Evolutionary conservation across 2,797 vertebrate genomes (phyloP), one percentile per base, ranked within the genome.

Genomic region (Sebastiscus albofasciatus): DNA sequence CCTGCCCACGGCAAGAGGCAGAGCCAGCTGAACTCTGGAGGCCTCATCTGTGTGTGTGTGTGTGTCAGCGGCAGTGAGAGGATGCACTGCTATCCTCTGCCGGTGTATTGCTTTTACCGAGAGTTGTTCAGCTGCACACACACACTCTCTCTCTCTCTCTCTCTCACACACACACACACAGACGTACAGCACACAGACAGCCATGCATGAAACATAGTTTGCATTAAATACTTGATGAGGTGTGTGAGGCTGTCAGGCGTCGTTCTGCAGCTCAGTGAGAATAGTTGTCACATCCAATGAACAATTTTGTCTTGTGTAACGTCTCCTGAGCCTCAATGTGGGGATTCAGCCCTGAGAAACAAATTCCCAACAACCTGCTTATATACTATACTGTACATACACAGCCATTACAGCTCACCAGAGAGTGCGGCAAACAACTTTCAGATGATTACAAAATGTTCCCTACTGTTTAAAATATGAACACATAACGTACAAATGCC

Each of bases 141-240:
- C 39, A 46, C 39, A 36, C 26, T 1, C 22, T 3, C 18, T n/a
- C 26, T 8, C 59, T 14, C 54, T 14, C 39, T 34, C 60, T 16
- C 55, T 18, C 70, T 39, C 68, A 80, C 79, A 75, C 70, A 84
- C 55, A 68, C 67, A 67, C 69, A 64, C 33, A 68, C 16, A 56
- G 24, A 89, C 68, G 26, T 67, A 85, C 68, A 72, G 49, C 54
- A 77, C 84, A 90, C 5, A n/a, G 79, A 92, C 73, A 87, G 80
- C 74, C 90, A 91, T 90, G 92, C 92, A 92, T 92, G 89, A 92
- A 90, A 91, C 81, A 91, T 88, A 88, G 82, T 87, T 92, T 92
- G 85, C 87, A 84, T 93, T 93, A 91, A 94, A 93, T 93, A 93
- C 78, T 93, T 91, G 89, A 94, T 93, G 93, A 92, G 89, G 87